Percentiles rank a stretch among this genome's conserved stretches.
Conservation (phyloP, 2,888 invertebrate species). For the Adineta ricciae region DNA sequence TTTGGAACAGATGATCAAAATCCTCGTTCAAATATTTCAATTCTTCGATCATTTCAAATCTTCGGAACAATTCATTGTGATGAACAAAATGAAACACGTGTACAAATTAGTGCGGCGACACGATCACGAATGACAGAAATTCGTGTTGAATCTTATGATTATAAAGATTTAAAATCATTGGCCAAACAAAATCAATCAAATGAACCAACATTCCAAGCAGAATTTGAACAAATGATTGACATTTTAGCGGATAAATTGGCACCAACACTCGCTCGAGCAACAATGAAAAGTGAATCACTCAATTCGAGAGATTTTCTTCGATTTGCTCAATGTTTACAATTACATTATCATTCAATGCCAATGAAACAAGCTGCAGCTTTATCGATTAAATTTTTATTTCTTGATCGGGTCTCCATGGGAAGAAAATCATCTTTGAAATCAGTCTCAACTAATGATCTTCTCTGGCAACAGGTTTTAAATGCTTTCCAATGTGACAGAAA, state of each 20-base stretch:
- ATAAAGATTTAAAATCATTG: not conserved
- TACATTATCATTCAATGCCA: not conserved
- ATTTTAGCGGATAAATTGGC: not conserved
- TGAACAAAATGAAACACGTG: not conserved
- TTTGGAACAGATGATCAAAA: not conserved
- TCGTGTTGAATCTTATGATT: not conserved
- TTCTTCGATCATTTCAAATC: not conserved
- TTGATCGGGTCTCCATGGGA: not conserved
- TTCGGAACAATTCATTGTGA: not conserved
- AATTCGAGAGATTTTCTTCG: not conserved
- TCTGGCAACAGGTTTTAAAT: too few species aligned
- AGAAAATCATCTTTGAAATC: not conserved
- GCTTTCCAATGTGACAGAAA: too few species aligned
- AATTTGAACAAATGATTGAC: not conserved
- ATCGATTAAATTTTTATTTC: not conserved
- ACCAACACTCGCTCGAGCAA: not conserved
- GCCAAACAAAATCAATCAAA: not conserved
- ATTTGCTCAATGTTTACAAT: not conserved
- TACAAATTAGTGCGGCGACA: not conserved
- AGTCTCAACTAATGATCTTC: too few species aligned
- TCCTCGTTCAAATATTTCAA: not conserved
- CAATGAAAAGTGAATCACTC: not conserved
- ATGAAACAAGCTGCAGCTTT: not conserved
- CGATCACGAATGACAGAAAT: not conserved
- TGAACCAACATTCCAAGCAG: too few species aligned